phyloP scores from a whole-genome alignment of 92 coral and sea anemone species.

The Muricea muricata region DNA sequence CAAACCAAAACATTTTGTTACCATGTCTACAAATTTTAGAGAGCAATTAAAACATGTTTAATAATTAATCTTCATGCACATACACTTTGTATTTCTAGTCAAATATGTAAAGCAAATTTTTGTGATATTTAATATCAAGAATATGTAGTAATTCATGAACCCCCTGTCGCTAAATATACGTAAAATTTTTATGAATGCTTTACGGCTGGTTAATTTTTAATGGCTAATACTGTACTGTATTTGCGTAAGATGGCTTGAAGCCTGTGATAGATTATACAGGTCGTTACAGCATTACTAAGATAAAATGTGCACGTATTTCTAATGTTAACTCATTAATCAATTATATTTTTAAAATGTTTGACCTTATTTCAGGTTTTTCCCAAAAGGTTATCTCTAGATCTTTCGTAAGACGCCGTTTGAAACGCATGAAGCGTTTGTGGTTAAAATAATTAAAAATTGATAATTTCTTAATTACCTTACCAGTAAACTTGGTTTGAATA shows the following conservation, averaged over 20 bases:
- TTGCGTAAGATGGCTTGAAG: neutral
- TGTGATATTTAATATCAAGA: neutral
- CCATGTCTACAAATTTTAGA: neutral
- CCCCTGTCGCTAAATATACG: neutral
- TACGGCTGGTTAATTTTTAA: neutral
- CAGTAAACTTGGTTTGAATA: constrained; percentile 22
- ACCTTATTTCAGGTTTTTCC: neutral
- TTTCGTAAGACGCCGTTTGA: neutral
- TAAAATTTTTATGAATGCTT: neutral
- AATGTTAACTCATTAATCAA: neutral
- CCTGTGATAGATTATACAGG: neutral
- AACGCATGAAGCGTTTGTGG: constrained; percentile 25
- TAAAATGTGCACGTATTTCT: neutral
- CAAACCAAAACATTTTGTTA: neutral
- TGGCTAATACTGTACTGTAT: neutral
- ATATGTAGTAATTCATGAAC: neutral
- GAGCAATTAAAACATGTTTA: neutral
- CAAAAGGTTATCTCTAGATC: neutral
- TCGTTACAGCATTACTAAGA: neutral
- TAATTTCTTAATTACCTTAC: constrained; percentile 19
- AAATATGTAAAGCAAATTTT: neutral
- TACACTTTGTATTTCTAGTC: neutral
- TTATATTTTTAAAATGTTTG: neutral
- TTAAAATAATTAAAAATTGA: constrained; percentile 32
- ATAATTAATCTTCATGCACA: neutral